These are phyloP conservation scores for Cheilosia soror DNA, from an alignment of 2,888 invertebrate species.

Conservation along the genomic window DNA sequence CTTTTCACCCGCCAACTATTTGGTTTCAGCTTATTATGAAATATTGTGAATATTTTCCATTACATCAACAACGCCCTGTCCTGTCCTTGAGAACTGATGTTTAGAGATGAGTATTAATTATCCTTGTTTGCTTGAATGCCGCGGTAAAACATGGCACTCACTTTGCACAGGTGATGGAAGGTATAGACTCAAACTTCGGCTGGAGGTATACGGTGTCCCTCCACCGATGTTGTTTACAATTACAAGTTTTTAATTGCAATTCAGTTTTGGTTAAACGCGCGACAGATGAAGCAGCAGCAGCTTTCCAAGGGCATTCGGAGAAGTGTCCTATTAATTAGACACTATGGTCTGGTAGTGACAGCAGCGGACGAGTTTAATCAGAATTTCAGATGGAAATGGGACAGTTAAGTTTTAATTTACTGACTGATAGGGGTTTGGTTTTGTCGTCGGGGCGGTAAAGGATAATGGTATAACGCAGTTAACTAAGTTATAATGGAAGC, in stretches of 20 bases:
- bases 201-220: conserved; percentile 44
- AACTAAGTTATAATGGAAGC: neutral
- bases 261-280: conserved; percentile 69
- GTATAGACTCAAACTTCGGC: no score
- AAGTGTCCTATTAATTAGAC: conserved; percentile 70
- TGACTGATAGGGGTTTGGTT: conserved; percentile 29
- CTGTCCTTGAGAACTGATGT: conserved; percentile 47
- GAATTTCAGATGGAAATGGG: conserved; percentile 25
- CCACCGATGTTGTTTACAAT: conserved; percentile 56
- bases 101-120: conserved; percentile 77
- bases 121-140: conserved; percentile 77
- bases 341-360: conserved; percentile 30
- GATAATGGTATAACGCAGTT: neutral
- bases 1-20: conserved; percentile 58
- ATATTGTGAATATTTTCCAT: conserved; percentile 67
- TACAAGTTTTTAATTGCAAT: conserved; percentile 74
- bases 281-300: conserved; percentile 29
- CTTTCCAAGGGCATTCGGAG: conserved; percentile 42
- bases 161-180: neutral
- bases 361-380: conserved; percentile 22
- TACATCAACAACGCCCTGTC: neutral
- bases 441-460: neutral
- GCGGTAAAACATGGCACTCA: conserved; percentile 53
- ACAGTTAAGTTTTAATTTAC: conserved; percentile 60
- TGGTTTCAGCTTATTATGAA: conserved; percentile 68